These are phyloP conservation scores for Cinara cedri DNA, from an alignment of 2,888 invertebrate species.

Conservation along the genomic window DNA sequence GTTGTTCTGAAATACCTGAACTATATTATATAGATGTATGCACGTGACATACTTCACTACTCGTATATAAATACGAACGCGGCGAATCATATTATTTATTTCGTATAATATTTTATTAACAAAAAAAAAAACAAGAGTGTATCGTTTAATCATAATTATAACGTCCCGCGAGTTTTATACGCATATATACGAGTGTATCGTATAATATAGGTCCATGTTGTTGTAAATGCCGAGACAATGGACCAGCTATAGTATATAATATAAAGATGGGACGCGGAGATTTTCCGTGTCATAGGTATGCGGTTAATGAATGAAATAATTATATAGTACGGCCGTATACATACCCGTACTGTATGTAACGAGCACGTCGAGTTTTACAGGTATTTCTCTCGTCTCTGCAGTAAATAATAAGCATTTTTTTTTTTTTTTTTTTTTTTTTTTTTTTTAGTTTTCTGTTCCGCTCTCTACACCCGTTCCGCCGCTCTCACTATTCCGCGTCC, in stretches of 20 bases:
- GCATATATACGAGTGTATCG: background rate
- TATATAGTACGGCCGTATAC: constrained; percentile 26
- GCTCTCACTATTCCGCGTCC: background rate
- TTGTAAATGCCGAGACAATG: constrained; percentile 45
- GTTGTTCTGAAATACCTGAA: too few relatives aligned
- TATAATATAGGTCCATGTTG: background rate
- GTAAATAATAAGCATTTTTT: constrained; percentile 37
- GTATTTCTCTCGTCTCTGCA: background rate
- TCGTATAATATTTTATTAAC: constrained; percentile 17
- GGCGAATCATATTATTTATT: constrained; percentile 26
- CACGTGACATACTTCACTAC: constrained; percentile 5
- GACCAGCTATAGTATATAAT: background rate
- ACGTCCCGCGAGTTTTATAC: background rate
- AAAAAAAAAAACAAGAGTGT: constrained; percentile 15
- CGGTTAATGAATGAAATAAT: constrained; percentile 56
- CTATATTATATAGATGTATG: too few relatives aligned
- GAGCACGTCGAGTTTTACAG: constrained; percentile 44
- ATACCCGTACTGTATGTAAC: constrained; percentile 35
- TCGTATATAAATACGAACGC: too few relatives aligned
- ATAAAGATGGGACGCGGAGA: constrained; percentile 53
- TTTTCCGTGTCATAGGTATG: constrained; percentile 56
- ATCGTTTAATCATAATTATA: constrained; percentile 54
- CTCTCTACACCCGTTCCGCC: too few relatives aligned
- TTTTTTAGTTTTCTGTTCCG: too few relatives aligned
- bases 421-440: too few relatives aligned